Percentiles rank a stretch among this genome's conserved stretches.
Evolutionary conservation across 2,888 invertebrate species (phyloP).

Genomic region (Lithosia quadra): DNA sequence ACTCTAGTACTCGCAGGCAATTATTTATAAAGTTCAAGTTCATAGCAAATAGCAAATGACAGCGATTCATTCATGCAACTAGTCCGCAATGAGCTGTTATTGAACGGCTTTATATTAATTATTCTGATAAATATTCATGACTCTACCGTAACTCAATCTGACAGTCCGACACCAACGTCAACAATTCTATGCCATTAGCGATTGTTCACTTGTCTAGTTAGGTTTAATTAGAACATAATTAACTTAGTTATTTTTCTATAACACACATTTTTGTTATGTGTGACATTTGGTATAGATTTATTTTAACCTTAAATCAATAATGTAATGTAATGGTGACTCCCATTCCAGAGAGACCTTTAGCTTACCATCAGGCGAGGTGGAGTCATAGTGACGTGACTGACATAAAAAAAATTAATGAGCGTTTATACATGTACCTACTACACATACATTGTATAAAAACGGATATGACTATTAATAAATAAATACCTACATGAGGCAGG

Average conservation of each 20-base stretch:
- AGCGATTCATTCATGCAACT: constrained; percentile 47
- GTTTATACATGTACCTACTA: neutral
- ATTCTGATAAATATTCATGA: constrained; percentile 54
- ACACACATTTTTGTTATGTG: too few species aligned
- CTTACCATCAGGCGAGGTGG: too few species aligned
- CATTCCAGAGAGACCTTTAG: too few species aligned
- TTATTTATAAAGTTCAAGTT: constrained; percentile 54
- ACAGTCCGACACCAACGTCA: constrained; percentile 49
- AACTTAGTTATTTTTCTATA: too few species aligned
- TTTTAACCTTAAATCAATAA: too few species aligned
- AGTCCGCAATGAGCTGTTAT: constrained; percentile 35
- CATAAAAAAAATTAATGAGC: neutral
- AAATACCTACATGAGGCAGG: neutral
- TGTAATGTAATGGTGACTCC: too few species aligned
- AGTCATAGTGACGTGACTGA: too few species aligned
- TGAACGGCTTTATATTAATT: constrained; percentile 44
- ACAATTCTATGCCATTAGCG: constrained; percentile 15
- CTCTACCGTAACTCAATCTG: constrained; percentile 24
- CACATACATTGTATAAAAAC: neutral
- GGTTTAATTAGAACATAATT: neutral
- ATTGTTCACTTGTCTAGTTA: neutral
- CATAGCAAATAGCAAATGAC: constrained; percentile 35
- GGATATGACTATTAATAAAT: constrained; percentile 10
- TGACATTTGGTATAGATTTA: too few species aligned
- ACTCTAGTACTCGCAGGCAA: constrained; percentile 26